A percentile compares a stretch with the other conserved stretches of the same genome.
phyloP scores from a whole-genome alignment of 1,140 invertebrate genomes.

The Zaprionus tsacasi region DNA sequence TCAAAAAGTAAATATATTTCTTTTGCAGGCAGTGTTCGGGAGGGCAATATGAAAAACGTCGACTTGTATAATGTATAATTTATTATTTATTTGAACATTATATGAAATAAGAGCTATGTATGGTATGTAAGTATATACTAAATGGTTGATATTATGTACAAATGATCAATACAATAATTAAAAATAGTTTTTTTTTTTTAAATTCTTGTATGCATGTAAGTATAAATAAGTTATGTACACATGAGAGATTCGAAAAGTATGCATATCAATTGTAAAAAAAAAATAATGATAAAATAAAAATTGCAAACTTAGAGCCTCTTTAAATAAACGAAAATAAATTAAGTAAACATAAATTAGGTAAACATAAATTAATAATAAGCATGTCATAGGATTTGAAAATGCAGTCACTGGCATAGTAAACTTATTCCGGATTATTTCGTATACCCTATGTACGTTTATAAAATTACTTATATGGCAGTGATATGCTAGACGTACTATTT shows the following conservation, averaged over 20 bases:
- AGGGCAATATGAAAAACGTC: too few relatives aligned
- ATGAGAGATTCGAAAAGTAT: conserved; percentile 38
- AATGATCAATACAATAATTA: conserved; percentile 52
- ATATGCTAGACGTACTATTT: conserved; percentile 30
- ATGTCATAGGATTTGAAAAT: conserved; percentile 43
- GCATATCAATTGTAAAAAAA: conserved; percentile 28
- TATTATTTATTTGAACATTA: conserved; percentile 13
- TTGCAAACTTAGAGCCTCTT: conserved; percentile 77
- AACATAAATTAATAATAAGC: conserved; percentile 47
- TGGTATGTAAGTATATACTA: conserved; percentile 28
- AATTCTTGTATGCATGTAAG: background rate
- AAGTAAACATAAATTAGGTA: conserved; percentile 49
- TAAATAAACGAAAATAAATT: conserved; percentile 57
- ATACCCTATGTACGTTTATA: conserved; percentile 15
- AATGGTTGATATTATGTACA: conserved; percentile 69
- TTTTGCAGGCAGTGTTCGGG: too few relatives aligned
- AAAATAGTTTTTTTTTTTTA: conserved; percentile 10
- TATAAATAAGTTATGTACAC: conserved; percentile 38
- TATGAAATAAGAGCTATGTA: conserved; percentile 8
- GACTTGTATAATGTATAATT: too few relatives aligned
- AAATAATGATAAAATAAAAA: conserved; percentile 40
- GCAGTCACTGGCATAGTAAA: conserved; percentile 71
- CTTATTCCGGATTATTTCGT: conserved; percentile 15
- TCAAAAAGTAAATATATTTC: background rate
- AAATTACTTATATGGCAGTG: conserved; percentile 76